Base-by-base conservation (phyloP, 1,140 invertebrate species). In the Aphelenchoides fujianensis region DNA sequence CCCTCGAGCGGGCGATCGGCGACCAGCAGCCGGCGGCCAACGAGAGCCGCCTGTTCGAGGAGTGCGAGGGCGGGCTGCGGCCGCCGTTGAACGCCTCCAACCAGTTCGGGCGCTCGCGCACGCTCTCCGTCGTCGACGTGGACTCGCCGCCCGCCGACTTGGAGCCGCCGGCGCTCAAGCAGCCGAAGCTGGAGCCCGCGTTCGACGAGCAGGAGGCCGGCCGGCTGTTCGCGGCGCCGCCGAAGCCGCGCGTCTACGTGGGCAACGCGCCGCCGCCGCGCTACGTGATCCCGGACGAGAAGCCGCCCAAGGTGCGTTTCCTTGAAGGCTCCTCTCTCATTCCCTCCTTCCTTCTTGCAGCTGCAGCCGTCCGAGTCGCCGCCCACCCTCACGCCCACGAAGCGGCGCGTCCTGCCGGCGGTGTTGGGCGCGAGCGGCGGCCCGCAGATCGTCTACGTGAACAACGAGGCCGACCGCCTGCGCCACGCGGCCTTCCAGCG, bases 51-150 rank as follows among this genome's bases (percentile, higher is more conserved):
- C 12, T 59, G 55, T 19, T 5, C 5, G 19, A 59, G 28, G 55
- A 23, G 5, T 7, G 55, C 34, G 55, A 19, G 5, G 27, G 34
- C 55, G 19, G 19, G 34, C 5, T 5, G 5, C n/a, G n/a, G n/a
- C 41, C 41, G 34, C 19, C 55, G 55, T 16, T 5, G 55, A 59
- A 59, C 55, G 23, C 27, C 55, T 48, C 41, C 41, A 48, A 48
- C 12, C 41, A 48, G 41, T 59, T 59, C 23, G 55, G 55, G 7
- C 55, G 55, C 34, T 59, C 55, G 19, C 55, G 55, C 28, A 59
- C 55, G 28, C 55, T 59, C 12, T 5, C 23, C 5, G 55, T 59
- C 7, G 5, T 32, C 12, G 19, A 5, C 19, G 5, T 19, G 5
- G 55, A 59, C 5, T 59, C 19, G 55, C 55, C 5, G 34, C 55